phyloP scores from a whole-genome alignment of 2,888 invertebrate genomes.

The Rhagonycha fulva region DNA sequence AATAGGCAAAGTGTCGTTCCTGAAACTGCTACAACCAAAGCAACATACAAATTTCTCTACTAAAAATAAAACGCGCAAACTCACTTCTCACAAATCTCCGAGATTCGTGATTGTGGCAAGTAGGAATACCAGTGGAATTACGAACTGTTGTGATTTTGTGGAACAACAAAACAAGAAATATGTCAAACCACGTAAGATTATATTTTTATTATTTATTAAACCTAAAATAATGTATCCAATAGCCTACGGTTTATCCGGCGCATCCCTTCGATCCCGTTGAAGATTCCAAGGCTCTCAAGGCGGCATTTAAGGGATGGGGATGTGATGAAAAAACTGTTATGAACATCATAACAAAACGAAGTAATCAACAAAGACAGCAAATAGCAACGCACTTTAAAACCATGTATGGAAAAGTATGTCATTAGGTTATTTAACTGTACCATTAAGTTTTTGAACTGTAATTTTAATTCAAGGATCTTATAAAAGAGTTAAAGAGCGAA shows the following conservation, averaged over 20 bases:
- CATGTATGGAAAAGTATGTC: conserved; percentile 68
- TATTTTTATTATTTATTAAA: background rate
- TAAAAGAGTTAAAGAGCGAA: conserved; percentile 85
- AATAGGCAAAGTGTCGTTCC: background rate
- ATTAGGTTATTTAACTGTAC: background rate
- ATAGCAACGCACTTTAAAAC: conserved; percentile 64
- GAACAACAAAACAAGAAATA: background rate
- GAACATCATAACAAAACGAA: conserved; percentile 65
- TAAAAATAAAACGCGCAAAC: background rate
- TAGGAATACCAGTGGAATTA: too few relatives aligned
- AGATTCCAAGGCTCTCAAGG: conserved; percentile 49
- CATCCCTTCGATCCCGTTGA: conserved; percentile 47
- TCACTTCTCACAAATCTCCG: background rate
- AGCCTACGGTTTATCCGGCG: conserved; percentile 49
- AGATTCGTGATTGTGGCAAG: background rate
- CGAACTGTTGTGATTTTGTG: background rate
- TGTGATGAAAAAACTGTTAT: conserved; percentile 70
- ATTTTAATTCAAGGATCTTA: conserved; percentile 63
- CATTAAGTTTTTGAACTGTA: background rate
- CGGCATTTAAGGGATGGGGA: conserved; percentile 52
- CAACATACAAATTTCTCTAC: background rate
- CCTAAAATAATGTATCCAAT: background rate
- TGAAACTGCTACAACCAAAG: background rate
- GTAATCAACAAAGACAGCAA: conserved; percentile 67
- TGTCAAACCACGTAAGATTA: background rate